Evolutionary conservation across 2,113 vertebrate genomes (phyloP).

Genomic region (Gymnobelideus leadbeateri): DNA sequence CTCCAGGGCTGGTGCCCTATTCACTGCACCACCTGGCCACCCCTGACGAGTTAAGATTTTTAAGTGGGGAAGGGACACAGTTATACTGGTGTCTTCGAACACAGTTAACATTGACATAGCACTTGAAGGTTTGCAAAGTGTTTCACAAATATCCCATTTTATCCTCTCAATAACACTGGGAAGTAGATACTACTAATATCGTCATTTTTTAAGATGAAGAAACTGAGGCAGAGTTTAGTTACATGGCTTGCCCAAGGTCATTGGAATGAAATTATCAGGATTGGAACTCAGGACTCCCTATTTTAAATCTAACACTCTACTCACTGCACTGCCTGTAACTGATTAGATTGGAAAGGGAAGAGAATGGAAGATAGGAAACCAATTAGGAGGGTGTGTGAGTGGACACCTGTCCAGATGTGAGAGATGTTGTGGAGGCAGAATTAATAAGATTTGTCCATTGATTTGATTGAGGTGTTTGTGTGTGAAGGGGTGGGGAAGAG

Average conservation of each 20-base stretch:
- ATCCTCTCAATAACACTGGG: not conserved
- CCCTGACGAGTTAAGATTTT: not conserved
- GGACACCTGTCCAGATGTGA: not conserved
- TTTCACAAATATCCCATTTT: not conserved
- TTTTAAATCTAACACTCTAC: not conserved
- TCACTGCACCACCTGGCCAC: too few relatives aligned
- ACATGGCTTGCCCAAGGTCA: not conserved
- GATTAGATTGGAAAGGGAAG: not conserved
- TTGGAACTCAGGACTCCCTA: not conserved
- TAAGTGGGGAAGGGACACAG: not conserved
- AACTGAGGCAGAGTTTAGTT: not conserved
- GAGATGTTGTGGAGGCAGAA: not conserved
- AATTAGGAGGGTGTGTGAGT: not conserved
- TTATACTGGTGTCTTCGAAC: not conserved
- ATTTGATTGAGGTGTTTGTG: not conserved
- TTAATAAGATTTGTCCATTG: not conserved
- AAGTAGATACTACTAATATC: not conserved
- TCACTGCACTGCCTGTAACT: not conserved
- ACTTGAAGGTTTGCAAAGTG: not conserved
- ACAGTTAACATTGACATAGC: not conserved
- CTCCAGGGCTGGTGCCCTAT: too few relatives aligned
- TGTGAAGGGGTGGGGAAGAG: not conserved
- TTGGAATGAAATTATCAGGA: not conserved
- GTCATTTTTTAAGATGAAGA: not conserved
- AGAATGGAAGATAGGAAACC: not conserved